Conservation (phyloP, 2,113 vertebrate species). For the Bos indicus region DNA sequence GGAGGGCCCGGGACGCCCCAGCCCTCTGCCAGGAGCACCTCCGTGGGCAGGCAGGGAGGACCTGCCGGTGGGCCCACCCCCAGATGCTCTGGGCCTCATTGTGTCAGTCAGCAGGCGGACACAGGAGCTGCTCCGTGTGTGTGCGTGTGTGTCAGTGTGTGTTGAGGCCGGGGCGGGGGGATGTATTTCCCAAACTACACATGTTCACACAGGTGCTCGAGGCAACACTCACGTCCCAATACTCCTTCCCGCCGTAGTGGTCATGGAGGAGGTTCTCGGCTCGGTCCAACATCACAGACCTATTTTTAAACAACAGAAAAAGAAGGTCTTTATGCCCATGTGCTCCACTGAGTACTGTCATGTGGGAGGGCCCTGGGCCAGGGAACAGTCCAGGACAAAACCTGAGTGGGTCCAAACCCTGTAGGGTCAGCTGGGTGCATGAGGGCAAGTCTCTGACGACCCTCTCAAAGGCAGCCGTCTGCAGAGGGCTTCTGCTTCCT, state of each 20-base stretch:
- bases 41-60: neutral
- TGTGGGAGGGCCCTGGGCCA: neutral
- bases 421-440: neutral
- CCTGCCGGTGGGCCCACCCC: neutral
- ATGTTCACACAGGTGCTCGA: neutral
- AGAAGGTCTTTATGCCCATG: neutral
- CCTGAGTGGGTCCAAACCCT: neutral
- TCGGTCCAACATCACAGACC: constrained; percentile 96
- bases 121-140: neutral
- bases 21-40: neutral
- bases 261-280: constrained; percentile 98
- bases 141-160: rapidly evolving
- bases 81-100: rapidly evolving
- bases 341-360: neutral
- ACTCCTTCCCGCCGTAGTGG: constrained; percentile 95
- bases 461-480: rapidly evolving
- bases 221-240: constrained; percentile 94
- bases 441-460: neutral
- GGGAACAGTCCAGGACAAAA: neutral
- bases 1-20: rapidly evolving
- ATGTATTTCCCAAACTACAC: neutral
- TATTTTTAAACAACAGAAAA: constrained; percentile 64
- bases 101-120: neutral
- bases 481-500: neutral
- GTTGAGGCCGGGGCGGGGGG: neutral